Base-by-base conservation (phyloP, 2,888 invertebrate species). In the Sinodicranocentrus sp. region DNA sequence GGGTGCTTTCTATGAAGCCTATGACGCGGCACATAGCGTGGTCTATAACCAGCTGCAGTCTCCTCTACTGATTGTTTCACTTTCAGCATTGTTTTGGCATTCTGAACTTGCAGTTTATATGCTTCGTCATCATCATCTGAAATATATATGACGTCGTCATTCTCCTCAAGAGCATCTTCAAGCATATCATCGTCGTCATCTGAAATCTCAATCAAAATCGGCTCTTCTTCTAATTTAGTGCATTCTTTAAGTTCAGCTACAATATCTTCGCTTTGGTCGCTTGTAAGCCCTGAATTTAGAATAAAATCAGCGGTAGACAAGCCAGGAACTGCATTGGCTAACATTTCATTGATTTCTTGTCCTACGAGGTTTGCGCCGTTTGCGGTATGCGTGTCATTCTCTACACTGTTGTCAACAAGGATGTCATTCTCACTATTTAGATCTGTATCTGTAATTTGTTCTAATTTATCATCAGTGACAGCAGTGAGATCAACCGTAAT, bases 71-170 rank as follows among this genome's bases (percentile, higher is more conserved):
- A 52, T 61, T 77, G 84, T 23, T 77, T 73, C 15, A 65, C 72
- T 61, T 63, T 68, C 17, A 70, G 61, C 61, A 75, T 5, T 0
- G 70, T 59, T 17, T 2, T 28, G n/a, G 68, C 68, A 68, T 73
- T 82, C 52, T 68, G 19, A 15, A 75, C 52, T n/a, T 73, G 54
- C 15, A 44, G n/a, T 25, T 82, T 82, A 17, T n/a, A 82, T 0
- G 25, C 52, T 39, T 75, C 82, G 39, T 82, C 82, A 1, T 79
- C 75, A 17, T 73, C 70, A n/a, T 75, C 68, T 0, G 82, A 82
- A 17, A 82, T 21, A 17, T 33, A 61, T n/a, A 75, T 48, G 26
- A 70, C 39, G 8, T 63, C 61, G 65, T 71, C 43, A n/a, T 48
- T 26, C 23, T 71, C 25, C 15, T 39, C 65, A 10, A 57, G 39